A percentile compares a stretch with the other conserved stretches of the same genome.
Conservation (phyloP, 2,888 invertebrate genomes). For the Anarsia innoxiella region DNA sequence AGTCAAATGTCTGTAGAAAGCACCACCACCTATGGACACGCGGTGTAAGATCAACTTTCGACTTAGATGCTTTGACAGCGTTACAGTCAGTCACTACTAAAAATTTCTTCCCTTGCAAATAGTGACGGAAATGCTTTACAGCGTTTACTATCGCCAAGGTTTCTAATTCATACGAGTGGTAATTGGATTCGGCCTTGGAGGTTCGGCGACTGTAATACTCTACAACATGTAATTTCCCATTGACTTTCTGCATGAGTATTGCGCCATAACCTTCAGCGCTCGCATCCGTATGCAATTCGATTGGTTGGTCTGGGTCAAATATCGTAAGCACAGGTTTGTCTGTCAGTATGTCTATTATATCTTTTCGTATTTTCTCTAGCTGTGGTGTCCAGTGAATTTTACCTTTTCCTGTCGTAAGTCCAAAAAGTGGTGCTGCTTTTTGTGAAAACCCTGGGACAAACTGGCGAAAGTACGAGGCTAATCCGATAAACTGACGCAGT, state of each 20-base stretch:
- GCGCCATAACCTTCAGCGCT: background rate
- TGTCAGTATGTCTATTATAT: background rate
- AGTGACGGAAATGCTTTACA: constrained; percentile 17
- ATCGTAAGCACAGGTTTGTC: background rate
- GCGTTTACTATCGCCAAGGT: constrained; percentile 5
- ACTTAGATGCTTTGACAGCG: constrained; percentile 8
- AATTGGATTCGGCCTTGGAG: background rate
- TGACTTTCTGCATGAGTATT: constrained; percentile 1
- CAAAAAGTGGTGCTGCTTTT: background rate
- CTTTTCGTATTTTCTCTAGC: background rate
- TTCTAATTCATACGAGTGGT: constrained; percentile 1
- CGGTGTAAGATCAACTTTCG: constrained; percentile 9
- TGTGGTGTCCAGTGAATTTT: background rate
- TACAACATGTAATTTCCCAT: constrained; percentile 4
- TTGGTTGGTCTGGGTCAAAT: background rate
- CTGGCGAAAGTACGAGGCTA: constrained; percentile 1
- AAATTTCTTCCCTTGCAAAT: constrained; percentile 11
- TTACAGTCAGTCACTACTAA: constrained; percentile 14
- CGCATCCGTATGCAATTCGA: background rate
- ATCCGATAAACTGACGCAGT: too few species aligned
- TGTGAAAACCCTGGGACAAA: background rate
- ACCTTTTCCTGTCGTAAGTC: background rate
- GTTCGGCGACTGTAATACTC: too few species aligned
- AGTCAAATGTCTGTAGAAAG: constrained; percentile 1
- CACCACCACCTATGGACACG: constrained; percentile 14